Evolutionary conservation across 2,888 invertebrate genomes (phyloP).

Genomic region (Hydraecia micacea): DNA sequence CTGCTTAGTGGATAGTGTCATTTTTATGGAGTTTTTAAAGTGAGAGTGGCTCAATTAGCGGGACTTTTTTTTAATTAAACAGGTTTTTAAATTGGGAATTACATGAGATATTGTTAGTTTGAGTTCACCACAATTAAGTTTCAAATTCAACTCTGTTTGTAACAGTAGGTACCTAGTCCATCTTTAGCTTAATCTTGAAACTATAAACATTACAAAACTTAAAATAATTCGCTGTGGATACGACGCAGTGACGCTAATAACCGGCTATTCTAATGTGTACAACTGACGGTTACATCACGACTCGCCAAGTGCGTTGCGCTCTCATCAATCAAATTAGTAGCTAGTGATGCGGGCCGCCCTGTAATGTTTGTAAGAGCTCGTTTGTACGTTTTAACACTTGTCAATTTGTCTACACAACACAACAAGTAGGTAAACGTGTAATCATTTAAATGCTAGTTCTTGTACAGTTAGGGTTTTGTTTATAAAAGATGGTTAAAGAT

Average conservation of each 20-base stretch:
- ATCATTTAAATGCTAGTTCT: not conserved
- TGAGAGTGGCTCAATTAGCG: not conserved
- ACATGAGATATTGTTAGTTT: no score
- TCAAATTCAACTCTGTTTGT: no score
- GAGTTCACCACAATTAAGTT: not conserved
- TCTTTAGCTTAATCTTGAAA: not conserved
- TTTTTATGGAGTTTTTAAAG: not conserved
- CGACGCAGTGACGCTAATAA: conserved; percentile 15
- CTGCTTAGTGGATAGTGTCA: not conserved
- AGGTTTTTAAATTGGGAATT: not conserved
- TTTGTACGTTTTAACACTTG: conserved; percentile 3
- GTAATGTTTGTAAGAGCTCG: conserved; percentile 2
- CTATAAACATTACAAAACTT: not conserved
- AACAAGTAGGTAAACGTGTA: not conserved
- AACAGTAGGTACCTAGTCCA: not conserved
- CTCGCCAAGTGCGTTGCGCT: not conserved
- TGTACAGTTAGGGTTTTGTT: not conserved
- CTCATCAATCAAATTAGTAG: conserved; percentile 45
- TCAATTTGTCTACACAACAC: not conserved
- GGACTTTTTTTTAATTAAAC: not conserved
- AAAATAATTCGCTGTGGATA: not conserved
- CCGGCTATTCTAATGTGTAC: conserved; percentile 23
- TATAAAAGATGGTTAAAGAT: not conserved
- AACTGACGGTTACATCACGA: conserved; percentile 30
- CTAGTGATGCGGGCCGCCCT: not conserved